Evolutionary conservation across 2,888 invertebrate species (phyloP).

Genomic region (Drepanosiphum platanoidis): DNA sequence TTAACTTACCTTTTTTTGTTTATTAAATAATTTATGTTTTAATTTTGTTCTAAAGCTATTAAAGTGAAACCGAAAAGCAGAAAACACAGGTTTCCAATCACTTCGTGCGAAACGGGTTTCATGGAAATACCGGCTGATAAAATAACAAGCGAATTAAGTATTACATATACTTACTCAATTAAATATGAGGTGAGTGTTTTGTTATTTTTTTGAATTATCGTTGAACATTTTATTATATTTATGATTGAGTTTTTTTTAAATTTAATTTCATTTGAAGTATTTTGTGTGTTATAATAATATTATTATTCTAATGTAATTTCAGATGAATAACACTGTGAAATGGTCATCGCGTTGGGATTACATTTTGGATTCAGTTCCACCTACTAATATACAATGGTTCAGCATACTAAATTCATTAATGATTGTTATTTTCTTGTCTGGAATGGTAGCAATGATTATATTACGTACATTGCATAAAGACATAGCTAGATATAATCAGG

Average conservation of each 20-base stretch:
- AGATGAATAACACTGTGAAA: slow-evolving; percentile 83
- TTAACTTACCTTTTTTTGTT: too few relatives aligned
- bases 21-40: not conserved
- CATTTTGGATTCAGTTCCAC: slow-evolving; percentile 97
- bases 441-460: slow-evolving; percentile 99
- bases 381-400: slow-evolving; percentile 99
- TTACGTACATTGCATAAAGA: slow-evolving; percentile 96
- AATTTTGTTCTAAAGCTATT: slow-evolving; percentile 67
- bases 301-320: slow-evolving; percentile 63
- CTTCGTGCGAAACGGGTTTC: slow-evolving; percentile 67
- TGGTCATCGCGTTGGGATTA: slow-evolving; percentile 99
- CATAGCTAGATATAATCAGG: slow-evolving; percentile 97
- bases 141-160: slow-evolving; percentile 71
- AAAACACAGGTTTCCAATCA: slow-evolving; percentile 67
- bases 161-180: slow-evolving; percentile 89
- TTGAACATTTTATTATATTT: not conserved
- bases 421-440: slow-evolving; percentile 95
- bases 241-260: too few relatives aligned
- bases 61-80: slow-evolving; percentile 70
- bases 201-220: not conserved
- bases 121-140: slow-evolving; percentile 76
- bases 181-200: slow-evolving; percentile 74
- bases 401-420: slow-evolving; percentile 97
- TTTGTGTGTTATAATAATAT: not conserved
- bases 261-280: slow-evolving; percentile 13